Evolutionary conservation across 2,797 vertebrate genomes (phyloP), one percentile per base, ranked within the genome.

Genomic region (Muraenolepis orangiensis): DNA sequence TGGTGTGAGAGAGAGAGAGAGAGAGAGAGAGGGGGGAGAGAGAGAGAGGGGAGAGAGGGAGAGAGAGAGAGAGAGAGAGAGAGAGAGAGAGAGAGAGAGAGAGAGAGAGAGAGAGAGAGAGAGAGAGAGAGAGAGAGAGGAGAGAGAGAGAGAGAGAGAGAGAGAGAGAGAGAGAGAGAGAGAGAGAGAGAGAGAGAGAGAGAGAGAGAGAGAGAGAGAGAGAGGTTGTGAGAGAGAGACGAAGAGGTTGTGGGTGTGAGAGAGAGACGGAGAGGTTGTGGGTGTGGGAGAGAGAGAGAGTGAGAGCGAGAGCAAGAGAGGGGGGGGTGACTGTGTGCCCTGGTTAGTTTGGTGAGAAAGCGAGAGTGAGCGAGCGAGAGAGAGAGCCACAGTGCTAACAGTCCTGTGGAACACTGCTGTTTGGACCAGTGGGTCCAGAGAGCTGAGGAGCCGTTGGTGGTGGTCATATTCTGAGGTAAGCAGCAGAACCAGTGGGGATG

Each of bases 381-480:
- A 78, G 80, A 75, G 82, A 82, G 78, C 74, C 71, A 81, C 70
- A 74, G 76, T 69, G 80, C 51, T 61, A 75, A 80, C 76, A 79
- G 64, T 72, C 66, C 72, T 70, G 66, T 64, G 72, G 72, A 69
- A 69, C 28, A 66, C 30, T 13, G 7, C 40, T n/a, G 83, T 74
- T 86, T 80, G 73, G 74, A 40, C 70, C 46, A 34, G 76, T 51
- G 76, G 74, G 74, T 66, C 57, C 67, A 69, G 30, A 31, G 26
- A 29, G 71, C 69, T 76, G 74, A 20, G 70, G 78, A 86, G 85
- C 80, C 70, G 81, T 70, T 76, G 80, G 76, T 74, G 74, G 61
- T 67, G 75, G 73, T 77, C 66, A 29, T 40, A 75, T 75, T 66
- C 74, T 66, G 67, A 81, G 91, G 92, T 93, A 81, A 87, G 91